Evolutionary conservation across 2,888 invertebrate species (phyloP), one percentile per base, ranked within the genome.

Genomic region (Andrena haemorrhoa): DNA sequence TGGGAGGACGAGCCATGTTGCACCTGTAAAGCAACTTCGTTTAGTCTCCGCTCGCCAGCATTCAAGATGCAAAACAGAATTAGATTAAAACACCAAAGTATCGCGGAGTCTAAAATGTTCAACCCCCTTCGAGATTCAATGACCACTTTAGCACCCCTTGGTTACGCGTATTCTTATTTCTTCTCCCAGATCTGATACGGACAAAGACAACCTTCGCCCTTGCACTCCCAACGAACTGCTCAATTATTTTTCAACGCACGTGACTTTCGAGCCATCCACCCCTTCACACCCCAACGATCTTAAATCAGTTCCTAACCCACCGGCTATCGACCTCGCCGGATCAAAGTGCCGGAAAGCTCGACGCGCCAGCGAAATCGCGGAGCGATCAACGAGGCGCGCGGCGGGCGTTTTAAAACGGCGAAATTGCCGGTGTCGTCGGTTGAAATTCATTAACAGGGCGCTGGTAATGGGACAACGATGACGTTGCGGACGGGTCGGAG

Each of bases 361-460:
- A 0, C 16, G 5, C 4, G 41, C 16, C 41, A 16, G 41, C 1
- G 41, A 16, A 41, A 41, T 51, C 56, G 10, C 23, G 10, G 8
- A 10, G 23, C 23, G 23, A 56, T 56, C 20, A 10, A 56, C 23
- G 23, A 10, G 7, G 8, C 56, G 26, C 12, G 68, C 33, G 65
- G 35, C 65, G 58, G 84, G 51, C 79, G 75, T 72, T 89, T 87
- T 80, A 80, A 80, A 82, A 80, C 60, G 75, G 56, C 79, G 60
- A 69, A 51, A 35, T 75, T 53, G 20, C 31, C 49, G 29, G 60
- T 41, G 61, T 85, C 83, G 89, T 89, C 84, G 86, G 86, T 85
- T 74, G 60, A 83, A 87, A 88, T 90, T 90, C 90, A 88, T 90
- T 88, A 87, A 75, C 74, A 86, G 84, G 84, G 75, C 79, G 86